Percentiles rank a stretch among this genome's conserved stretches.
Evolutionary conservation across 92 coral and sea anemone species (phyloP).

Genomic region (Desmophyllum pertusum): DNA sequence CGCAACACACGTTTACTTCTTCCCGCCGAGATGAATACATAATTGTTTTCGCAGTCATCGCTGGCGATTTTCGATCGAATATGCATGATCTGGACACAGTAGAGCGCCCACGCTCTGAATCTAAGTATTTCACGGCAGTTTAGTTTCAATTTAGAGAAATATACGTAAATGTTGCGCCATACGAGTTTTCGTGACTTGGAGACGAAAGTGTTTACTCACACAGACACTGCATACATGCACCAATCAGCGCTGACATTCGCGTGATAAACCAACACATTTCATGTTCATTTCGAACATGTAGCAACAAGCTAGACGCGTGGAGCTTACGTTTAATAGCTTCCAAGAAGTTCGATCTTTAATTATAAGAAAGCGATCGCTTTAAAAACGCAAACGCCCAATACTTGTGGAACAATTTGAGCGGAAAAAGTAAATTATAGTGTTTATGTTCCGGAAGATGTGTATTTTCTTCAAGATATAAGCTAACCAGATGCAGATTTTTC

Average conservation of each 20-base stretch:
- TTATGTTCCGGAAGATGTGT: not conserved
- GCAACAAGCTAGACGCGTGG: too few relatives aligned
- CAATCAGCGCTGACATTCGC: not conserved
- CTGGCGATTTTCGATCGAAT: not conserved
- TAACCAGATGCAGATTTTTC: too few relatives aligned
- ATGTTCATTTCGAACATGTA: not conserved
- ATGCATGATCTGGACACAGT: not conserved
- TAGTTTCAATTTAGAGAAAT: not conserved
- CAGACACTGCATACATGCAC: not conserved
- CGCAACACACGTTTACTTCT: conserved; percentile 23
- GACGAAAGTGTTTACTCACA: not conserved
- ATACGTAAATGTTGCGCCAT: not conserved
- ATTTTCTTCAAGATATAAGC: not conserved
- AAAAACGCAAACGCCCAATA: not conserved
- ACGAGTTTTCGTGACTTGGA: not conserved
- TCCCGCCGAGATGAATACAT: conserved; percentile 31
- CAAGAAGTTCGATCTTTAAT: not conserved
- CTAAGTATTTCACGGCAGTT: not conserved
- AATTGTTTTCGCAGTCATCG: not conserved
- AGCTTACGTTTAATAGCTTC: not conserved
- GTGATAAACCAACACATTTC: not conserved
- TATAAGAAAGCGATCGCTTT: too few relatives aligned
- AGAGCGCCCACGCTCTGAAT: not conserved
- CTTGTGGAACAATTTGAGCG: not conserved
- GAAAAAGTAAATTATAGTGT: not conserved